Conservation (phyloP, 2,888 invertebrate genomes). For the Rhynchonema sp. region DNA sequence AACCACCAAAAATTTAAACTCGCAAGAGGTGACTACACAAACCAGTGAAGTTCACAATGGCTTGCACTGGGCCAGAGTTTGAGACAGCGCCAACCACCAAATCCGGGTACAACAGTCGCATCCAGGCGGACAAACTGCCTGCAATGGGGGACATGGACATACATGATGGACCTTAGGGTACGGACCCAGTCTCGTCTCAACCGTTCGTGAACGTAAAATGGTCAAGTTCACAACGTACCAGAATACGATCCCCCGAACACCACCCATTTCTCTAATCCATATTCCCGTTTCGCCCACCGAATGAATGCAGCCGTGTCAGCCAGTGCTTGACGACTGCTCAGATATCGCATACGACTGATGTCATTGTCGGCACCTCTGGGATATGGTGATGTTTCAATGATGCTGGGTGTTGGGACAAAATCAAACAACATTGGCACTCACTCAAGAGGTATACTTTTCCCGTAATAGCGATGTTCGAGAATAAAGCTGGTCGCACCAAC, state of each 20-base stretch:
- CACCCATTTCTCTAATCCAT: constrained; percentile 47
- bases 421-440: too few species aligned
- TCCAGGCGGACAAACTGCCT: constrained; percentile 69
- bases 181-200: too few species aligned
- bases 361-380: not conserved
- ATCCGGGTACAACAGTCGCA: constrained; percentile 56
- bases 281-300: constrained; percentile 12
- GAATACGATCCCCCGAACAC: constrained; percentile 84
- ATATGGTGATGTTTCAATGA: too few species aligned
- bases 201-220: not conserved
- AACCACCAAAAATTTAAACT: not conserved
- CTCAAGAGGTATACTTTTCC: not conserved
- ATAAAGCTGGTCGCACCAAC: not conserved
- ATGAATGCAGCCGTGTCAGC: constrained; percentile 70
- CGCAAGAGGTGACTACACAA: too few species aligned
- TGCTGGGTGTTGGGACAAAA: too few species aligned
- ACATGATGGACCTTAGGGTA: too few species aligned
- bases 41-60: constrained; percentile 61
- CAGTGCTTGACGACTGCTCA: constrained; percentile 41
- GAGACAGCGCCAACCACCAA: constrained; percentile 64
- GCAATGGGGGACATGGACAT: too few species aligned
- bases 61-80: constrained; percentile 64
- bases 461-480: not conserved
- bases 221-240: constrained; percentile 28
- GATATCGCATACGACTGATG: constrained; percentile 38